These are phyloP conservation scores for Trichopria drosophilae DNA, from an alignment of 2,888 invertebrate species.

Conservation along the genomic window DNA sequence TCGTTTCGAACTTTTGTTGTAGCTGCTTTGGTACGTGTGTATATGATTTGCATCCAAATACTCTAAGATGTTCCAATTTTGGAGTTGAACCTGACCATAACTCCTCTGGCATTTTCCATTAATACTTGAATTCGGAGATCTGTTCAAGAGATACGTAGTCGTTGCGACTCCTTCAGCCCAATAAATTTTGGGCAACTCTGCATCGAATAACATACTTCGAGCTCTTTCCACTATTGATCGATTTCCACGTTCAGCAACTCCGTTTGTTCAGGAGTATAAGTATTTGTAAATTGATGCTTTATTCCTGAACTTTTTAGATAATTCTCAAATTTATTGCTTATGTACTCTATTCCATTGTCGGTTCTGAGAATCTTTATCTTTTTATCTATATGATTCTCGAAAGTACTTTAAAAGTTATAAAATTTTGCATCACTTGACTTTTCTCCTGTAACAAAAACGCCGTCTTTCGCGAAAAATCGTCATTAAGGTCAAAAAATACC, in stretches of 20 bases:
- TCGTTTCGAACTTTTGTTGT: slow-evolving; percentile 18
- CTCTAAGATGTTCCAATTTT: slow-evolving; percentile 3
- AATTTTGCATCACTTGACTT: slow-evolving; percentile 2
- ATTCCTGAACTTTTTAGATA: slow-evolving; percentile 17
- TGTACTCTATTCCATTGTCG: slow-evolving; percentile 15
- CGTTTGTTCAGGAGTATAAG: slow-evolving; percentile 24
- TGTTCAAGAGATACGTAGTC: slow-evolving; percentile 17
- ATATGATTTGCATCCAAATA: slow-evolving; percentile 18
- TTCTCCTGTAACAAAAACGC: slow-evolving; percentile 1
- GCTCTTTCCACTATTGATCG: slow-evolving; percentile 17
- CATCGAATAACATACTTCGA: slow-evolving; percentile 2
- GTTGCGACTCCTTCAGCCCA: slow-evolving; percentile 17
- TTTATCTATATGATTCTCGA: neutral
- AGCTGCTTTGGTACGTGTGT: slow-evolving; percentile 14
- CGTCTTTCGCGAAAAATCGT: neutral
- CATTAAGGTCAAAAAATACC: neutral
- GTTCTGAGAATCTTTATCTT: slow-evolving; percentile 6
- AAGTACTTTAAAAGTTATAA: slow-evolving; percentile 20
- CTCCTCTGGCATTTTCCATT: slow-evolving; percentile 5
- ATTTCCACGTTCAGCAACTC: slow-evolving; percentile 16
- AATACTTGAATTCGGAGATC: slow-evolving; percentile 4
- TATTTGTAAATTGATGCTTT: slow-evolving; percentile 13
- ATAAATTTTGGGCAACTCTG: neutral
- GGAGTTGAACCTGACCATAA: slow-evolving; percentile 18
- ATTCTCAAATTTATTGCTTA: neutral